A percentile compares a stretch with the other conserved stretches of the same genome.
These are phyloP conservation scores for Panulirus ornatus DNA, from an alignment of 1,140 invertebrate genomes.

Conservation along the genomic window DNA sequence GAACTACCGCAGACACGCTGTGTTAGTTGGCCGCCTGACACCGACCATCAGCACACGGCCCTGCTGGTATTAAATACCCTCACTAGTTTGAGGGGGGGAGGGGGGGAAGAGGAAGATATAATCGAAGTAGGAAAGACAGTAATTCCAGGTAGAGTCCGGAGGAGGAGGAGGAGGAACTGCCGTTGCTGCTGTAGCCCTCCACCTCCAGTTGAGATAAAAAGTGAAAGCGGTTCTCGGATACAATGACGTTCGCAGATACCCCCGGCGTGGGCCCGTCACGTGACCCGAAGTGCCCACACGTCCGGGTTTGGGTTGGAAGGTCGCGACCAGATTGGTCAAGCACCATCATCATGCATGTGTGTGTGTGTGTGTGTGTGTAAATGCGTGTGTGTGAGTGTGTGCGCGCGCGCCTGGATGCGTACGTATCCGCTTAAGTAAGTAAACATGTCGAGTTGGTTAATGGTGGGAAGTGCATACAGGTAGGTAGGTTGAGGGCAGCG, in stretches of 20 bases:
- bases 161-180: not conserved
- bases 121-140: too few relatives aligned
- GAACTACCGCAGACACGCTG: not conserved
- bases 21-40: too few relatives aligned
- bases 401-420: too few relatives aligned
- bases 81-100: too few relatives aligned
- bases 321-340: not conserved
- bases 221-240: constrained; percentile 28
- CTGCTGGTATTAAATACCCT: too few relatives aligned
- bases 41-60: too few relatives aligned
- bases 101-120: too few relatives aligned
- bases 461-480: too few relatives aligned
- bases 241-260: not conserved
- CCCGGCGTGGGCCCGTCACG: constrained; percentile 24
- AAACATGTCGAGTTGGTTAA: too few relatives aligned
- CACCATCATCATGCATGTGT: not conserved
- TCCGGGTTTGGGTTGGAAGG: constrained; percentile 27
- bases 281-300: constrained; percentile 32
- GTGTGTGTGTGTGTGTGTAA: constrained; percentile 5
- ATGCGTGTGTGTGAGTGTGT: not conserved
- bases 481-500: too few relatives aligned
- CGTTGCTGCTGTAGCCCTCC: not conserved
- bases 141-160: too few relatives aligned
- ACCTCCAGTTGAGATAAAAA: constrained; percentile 16
- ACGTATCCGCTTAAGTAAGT: too few relatives aligned